These are phyloP conservation scores for Papilio machaon DNA, from an alignment of 1,140 invertebrate species.

Conservation along the genomic window DNA sequence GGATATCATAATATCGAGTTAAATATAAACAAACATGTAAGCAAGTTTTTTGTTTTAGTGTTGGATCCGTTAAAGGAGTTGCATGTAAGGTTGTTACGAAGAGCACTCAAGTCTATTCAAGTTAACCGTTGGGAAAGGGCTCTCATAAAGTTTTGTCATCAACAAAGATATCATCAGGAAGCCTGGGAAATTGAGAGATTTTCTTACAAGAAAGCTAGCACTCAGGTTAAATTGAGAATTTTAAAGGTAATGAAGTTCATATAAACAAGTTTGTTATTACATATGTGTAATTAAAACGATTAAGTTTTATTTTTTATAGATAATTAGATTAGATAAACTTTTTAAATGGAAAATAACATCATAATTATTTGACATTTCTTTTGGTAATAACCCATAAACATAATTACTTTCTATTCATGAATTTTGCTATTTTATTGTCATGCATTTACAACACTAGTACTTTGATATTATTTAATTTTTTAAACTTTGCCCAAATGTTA, in stretches of 20 bases:
- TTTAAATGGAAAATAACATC: too few relatives aligned
- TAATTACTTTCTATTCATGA: too few relatives aligned
- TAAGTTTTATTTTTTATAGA: too few relatives aligned
- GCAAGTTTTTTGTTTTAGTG: constrained; percentile 85
- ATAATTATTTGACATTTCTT: too few relatives aligned
- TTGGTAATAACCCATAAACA: too few relatives aligned
- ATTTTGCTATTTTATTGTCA: too few relatives aligned
- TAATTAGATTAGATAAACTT: too few relatives aligned
- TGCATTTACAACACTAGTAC: too few relatives aligned
- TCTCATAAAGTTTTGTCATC: constrained; percentile 95
- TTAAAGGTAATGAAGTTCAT: constrained; percentile 85
- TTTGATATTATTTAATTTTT: too few relatives aligned
- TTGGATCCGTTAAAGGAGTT: constrained; percentile 90
- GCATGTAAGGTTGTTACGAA: constrained; percentile 94
- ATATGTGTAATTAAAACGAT: background rate
- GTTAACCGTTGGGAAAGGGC: constrained; percentile 95
- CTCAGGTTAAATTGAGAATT: constrained; percentile 93
- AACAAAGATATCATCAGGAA: constrained; percentile 92
- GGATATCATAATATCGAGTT: constrained; percentile 58
- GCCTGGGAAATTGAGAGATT: constrained; percentile 98
- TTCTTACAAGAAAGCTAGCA: constrained; percentile 96
- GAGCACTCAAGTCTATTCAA: constrained; percentile 91
- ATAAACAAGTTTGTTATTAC: background rate
- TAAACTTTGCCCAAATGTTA: background rate
- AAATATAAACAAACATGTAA: constrained; percentile 76